phyloP scores from a whole-genome alignment of 2,888 invertebrate genomes.

The Loripinus fragilis region DNA sequence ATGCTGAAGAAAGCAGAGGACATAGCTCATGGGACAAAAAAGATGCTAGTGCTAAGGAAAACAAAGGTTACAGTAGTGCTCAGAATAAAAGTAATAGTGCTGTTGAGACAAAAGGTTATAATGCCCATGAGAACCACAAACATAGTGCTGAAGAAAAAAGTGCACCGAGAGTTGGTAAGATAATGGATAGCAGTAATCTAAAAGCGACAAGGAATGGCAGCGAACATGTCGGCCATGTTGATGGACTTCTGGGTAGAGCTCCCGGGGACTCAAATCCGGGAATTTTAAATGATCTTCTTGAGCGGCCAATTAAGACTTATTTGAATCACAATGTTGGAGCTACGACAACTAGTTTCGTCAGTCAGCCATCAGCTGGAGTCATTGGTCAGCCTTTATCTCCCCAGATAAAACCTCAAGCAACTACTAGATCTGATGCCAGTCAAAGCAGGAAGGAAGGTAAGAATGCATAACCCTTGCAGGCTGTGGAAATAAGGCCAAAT shows the following conservation, averaged over 20 bases:
- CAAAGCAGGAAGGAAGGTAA: no score
- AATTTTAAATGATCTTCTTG: background rate
- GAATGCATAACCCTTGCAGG: no score
- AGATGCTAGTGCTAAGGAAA: background rate
- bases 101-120: background rate
- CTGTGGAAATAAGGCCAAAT: no score
- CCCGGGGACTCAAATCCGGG: background rate
- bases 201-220: background rate
- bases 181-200: background rate
- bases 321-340: no score
- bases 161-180: no score
- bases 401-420: background rate
- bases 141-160: no score
- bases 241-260: background rate
- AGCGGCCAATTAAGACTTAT: background rate
- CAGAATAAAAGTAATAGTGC: background rate
- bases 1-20: background rate
- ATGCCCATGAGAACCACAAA: background rate
- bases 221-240: no score
- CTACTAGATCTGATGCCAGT: no score
- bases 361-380: background rate
- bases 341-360: background rate
- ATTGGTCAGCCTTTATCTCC: background rate
- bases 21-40: background rate
- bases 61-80: background rate